phyloP scores from a whole-genome alignment of 2,113 vertebrate species.

The Choloepus hoffmanni region DNA sequence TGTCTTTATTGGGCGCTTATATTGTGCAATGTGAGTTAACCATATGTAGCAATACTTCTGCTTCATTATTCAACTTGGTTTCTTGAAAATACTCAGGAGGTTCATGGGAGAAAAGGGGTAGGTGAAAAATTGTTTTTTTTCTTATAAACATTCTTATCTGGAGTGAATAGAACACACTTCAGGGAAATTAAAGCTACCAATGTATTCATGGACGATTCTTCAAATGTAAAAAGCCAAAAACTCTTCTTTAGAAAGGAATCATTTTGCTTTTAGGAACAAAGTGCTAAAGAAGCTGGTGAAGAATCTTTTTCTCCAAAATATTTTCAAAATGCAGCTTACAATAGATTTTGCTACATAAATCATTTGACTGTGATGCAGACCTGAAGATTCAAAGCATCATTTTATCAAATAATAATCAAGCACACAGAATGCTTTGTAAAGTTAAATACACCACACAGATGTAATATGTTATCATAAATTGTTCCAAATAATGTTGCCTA shows the following conservation, averaged over 20 bases:
- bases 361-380: not conserved
- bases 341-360: not conserved
- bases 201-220: conserved; percentile 13
- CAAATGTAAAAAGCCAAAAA: not conserved
- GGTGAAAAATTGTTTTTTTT: not conserved
- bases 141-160: not conserved
- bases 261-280: not conserved
- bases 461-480: not conserved
- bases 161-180: not conserved
- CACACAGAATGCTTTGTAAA: not conserved
- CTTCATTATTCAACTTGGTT: not conserved
- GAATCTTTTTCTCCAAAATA: not conserved
- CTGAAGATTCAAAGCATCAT: not conserved
- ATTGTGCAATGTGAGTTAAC: not conserved
- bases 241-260: not conserved
- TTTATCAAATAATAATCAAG: not conserved
- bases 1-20: not conserved
- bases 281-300: not conserved
- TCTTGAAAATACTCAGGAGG: conserved; percentile 36
- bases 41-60: not conserved
- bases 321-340: not conserved
- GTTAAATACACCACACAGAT: not conserved
- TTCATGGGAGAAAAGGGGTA: not conserved
- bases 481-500: not conserved
- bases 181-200: not conserved